Evolutionary conservation across 2,888 invertebrate genomes (phyloP).

Genomic region (Drosophila glabriapex): DNA sequence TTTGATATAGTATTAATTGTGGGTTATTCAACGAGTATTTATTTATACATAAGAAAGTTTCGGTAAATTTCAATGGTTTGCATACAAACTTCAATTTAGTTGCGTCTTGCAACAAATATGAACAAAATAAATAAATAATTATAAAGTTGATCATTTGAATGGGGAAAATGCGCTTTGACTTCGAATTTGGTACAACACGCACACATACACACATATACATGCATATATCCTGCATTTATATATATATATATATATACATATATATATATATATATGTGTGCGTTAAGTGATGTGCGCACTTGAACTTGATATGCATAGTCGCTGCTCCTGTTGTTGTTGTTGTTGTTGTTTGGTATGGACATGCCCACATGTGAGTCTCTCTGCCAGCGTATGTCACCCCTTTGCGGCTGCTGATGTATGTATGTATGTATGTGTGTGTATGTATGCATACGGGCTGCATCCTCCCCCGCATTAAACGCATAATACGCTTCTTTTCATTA

Average conservation of each 20-base stretch:
- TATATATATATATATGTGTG: background rate
- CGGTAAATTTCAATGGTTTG: too few species aligned
- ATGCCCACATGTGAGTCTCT: constrained; percentile 19
- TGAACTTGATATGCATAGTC: constrained; percentile 55
- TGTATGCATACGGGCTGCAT: constrained; percentile 19
- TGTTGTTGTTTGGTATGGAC: constrained; percentile 11
- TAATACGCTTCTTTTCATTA: constrained; percentile 21
- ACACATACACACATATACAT: background rate
- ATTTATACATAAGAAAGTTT: too few species aligned
- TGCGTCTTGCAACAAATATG: background rate
- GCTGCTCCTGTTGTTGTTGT: constrained; percentile 11
- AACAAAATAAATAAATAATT: background rate
- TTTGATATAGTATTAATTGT: background rate
- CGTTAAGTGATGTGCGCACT: constrained; percentile 41
- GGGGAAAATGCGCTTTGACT: background rate
- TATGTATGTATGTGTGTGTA: background rate
- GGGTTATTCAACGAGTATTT: background rate
- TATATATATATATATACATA: too few species aligned
- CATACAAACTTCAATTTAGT: background rate
- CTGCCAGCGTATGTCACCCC: constrained; percentile 20
- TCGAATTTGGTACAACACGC: background rate
- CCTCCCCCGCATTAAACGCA: constrained; percentile 47
- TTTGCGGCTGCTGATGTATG: constrained; percentile 1
- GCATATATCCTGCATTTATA: constrained; percentile 1
- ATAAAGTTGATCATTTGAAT: background rate